These are phyloP conservation scores for Sebastes elongatus DNA, from an alignment of 2,797 vertebrate species.

Conservation along the genomic window DNA sequence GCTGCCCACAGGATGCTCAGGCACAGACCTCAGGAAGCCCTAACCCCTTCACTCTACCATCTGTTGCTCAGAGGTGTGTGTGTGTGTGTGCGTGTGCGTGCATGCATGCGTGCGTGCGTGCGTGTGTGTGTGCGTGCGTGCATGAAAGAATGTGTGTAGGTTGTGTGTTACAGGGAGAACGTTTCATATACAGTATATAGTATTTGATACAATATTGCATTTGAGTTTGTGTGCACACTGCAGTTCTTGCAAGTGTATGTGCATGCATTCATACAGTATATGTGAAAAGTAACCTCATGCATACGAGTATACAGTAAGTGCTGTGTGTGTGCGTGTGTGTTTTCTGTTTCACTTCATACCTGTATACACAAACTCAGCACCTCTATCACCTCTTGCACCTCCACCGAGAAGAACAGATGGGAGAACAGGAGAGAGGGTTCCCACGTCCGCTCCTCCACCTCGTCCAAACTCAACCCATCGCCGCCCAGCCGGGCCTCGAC, in stretches of 20 bases:
- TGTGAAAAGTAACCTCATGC: neutral
- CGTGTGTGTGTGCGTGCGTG: neutral
- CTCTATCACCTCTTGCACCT: slow-evolving; percentile 60
- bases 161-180: neutral
- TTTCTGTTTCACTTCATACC: neutral
- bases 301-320: neutral
- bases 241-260: neutral
- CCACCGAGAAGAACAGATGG: slow-evolving; percentile 74
- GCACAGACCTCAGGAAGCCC: slow-evolving; percentile 75
- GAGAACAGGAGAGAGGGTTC: slow-evolving; percentile 76
- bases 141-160: neutral
- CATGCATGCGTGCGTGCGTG: neutral
- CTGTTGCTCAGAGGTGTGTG: slow-evolving; percentile 64
- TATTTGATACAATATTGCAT: too few species aligned
- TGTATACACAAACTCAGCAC: neutral
- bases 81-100: slow-evolving; percentile 20
- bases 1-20: slow-evolving; percentile 64
- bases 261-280: neutral
- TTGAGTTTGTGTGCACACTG: neutral
- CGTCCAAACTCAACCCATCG: slow-evolving; percentile 62
- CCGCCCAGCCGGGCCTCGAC: slow-evolving; percentile 44
- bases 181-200: neutral
- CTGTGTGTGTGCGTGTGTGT: neutral
- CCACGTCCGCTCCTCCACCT: slow-evolving; percentile 67
- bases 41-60: slow-evolving; percentile 72